A percentile compares a stretch with the other conserved stretches of the same genome.
Evolutionary conservation across 2,888 invertebrate genomes (phyloP).

Genomic region (Eilema caniola): DNA sequence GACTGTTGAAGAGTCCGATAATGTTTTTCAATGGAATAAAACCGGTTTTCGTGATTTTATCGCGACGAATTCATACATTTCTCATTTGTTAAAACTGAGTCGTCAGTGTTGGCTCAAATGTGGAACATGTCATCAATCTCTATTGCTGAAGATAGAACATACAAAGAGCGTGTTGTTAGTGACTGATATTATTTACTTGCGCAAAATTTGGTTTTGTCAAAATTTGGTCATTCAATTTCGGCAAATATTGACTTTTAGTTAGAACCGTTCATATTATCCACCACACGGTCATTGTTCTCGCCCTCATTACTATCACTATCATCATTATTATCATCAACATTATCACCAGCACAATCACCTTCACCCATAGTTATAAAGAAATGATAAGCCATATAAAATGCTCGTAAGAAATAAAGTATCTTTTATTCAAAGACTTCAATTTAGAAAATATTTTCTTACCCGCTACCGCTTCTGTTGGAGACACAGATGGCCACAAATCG

Average conservation of each 20-base stretch:
- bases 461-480: constrained; percentile 20
- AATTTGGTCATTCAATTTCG: background rate
- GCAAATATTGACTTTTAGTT: background rate
- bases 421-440: too few relatives aligned
- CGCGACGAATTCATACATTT: constrained; percentile 9
- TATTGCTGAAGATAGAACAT: background rate
- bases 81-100: constrained; percentile 2
- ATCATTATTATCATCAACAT: background rate
- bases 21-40: constrained; percentile 19
- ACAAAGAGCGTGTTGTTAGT: too few relatives aligned
- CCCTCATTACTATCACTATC: background rate
- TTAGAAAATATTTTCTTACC: background rate
- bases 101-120: background rate
- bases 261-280: background rate
- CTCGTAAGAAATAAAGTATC: background rate
- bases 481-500: constrained; percentile 29
- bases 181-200: background rate
- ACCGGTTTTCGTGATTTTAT: constrained; percentile 13
- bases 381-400: too few relatives aligned
- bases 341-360: background rate
- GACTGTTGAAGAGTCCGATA: constrained; percentile 14
- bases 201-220: background rate
- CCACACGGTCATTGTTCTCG: background rate
- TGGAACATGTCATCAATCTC: background rate
- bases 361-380: too few relatives aligned